Base-by-base conservation (phyloP, 2,797 vertebrate genomes). In the Erpetoichthys calabaricus region DNA sequence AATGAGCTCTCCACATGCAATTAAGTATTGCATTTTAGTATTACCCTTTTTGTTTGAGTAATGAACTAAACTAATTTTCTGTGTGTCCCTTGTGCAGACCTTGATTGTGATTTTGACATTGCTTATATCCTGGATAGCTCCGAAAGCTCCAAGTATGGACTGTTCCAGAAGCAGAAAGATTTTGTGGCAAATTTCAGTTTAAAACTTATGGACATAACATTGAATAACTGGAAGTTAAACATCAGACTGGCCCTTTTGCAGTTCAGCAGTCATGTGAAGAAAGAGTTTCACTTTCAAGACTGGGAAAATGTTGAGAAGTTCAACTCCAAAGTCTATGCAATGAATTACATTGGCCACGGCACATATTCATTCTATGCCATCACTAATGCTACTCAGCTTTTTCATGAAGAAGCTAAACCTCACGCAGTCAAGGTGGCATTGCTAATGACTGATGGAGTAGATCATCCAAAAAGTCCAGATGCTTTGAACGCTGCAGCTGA, bases 41-140 rank as follows among this genome's bases (percentile, higher is more conserved):
- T 25, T 25, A 25, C 25, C n/a, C n/a, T n/a, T n/a, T 1, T 25
- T 25, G 25, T 25, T 25, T 25, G 1, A 25, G 25, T 25, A 25
- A 25, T 25, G 25, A 25, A 25, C 25, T 25, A 25, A 25, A 25
- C 25, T 25, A 25, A 25, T 25, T 25, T 25, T 25, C 25, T 25
- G 25, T 25, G 25, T 25, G 25, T 25, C 25, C 25, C 25, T 25
- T 25, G 25, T 25, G 25, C 25, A 25, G 25, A 25, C 25, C 25
- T 25, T 2, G 25, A 25, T 2, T 87, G 85, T 59, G 61, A 64
- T 0, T 64, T 88, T 64, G 80, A 85, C 59, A 75, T 88, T 65
- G 72, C 80, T 8, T 94, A 93, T 72, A 78, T 94, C 44, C 59
- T 94, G 77, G 91, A 96, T 81, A 94, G 92, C 71, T 97, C 93